phyloP scores from a whole-genome alignment of 2,888 invertebrate species.

The Agonopterix arenella region DNA sequence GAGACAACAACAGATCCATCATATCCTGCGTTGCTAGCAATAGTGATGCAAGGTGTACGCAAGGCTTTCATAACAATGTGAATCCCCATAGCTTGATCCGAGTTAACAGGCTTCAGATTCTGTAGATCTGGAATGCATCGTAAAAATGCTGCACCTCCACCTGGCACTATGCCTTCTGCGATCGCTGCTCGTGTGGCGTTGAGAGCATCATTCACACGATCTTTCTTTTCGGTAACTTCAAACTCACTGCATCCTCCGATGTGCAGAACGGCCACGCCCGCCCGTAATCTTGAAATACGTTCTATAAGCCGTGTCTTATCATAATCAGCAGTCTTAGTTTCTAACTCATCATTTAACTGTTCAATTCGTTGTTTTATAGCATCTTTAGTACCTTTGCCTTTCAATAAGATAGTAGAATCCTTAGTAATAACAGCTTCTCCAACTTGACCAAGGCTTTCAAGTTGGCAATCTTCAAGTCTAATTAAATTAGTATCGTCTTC shows the following conservation, averaged over 20 bases:
- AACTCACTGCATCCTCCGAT: conserved; percentile 93
- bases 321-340: conserved; percentile 88
- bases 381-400: conserved; percentile 84
- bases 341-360: conserved; percentile 89
- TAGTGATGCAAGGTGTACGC: conserved; percentile 90
- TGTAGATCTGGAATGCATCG: conserved; percentile 86
- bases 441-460: conserved; percentile 87
- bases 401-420: conserved; percentile 86
- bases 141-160: conserved; percentile 93
- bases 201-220: conserved; percentile 95
- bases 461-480: conserved; percentile 90
- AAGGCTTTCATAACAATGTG: conserved; percentile 90
- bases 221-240: conserved; percentile 97
- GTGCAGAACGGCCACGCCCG: conserved; percentile 84
- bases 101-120: conserved; percentile 78
- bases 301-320: conserved; percentile 94
- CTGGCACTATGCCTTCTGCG: conserved; percentile 97
- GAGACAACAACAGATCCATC: conserved; percentile 93
- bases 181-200: conserved; percentile 97
- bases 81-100: conserved; percentile 87
- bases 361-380: conserved; percentile 87
- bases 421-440: conserved; percentile 95
- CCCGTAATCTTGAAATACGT: conserved; percentile 90
- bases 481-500: conserved; percentile 93
- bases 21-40: conserved; percentile 93